Evolutionary conservation across 2,797 vertebrate species (phyloP), one percentile per base, ranked within the genome.

Genomic region (Centroberyx gerrardi): DNA sequence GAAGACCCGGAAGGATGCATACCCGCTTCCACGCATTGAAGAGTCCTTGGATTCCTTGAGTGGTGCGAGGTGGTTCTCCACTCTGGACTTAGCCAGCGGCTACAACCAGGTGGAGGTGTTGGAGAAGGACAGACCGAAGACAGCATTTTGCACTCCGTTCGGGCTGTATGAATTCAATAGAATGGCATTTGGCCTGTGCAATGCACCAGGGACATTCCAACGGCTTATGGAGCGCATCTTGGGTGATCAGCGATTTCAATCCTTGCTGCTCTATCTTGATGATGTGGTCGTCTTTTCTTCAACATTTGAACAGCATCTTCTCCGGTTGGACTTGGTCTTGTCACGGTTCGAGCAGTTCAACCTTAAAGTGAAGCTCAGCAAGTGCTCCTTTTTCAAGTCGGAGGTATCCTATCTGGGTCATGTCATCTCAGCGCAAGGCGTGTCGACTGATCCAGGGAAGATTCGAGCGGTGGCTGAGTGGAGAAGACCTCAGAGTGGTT

Each of bases 211-310:
- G 12, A 38, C 3, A 71, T 71, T n/a, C 9, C 15, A n/a, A 10
- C 4, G 10, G 31, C 31, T 33, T 5, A 33, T 33, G 31, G 31
- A 33, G 5, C 3, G 31, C 3, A 33, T 33, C 5, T 3, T 71
- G 36, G 46, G 46, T 8, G 44, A 71, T 8, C 44, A 71, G 38
- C 4, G 6, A 1, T 44, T 71, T 18, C 31, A 33, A 13, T 55
- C 44, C 0, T 15, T 52, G 4, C 33, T 54, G 4, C 59, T 42
- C 13, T 74, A 66, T 17, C 31, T 58, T 3, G 53, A 65, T 10
- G 28, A 69, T 18, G 42, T 61, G 5, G 44, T 60, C 3, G 15
- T 70, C 10, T 70, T 60, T 4, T 56, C 53, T 8, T 58, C 40
- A 10, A 33, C 42, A 3, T 73, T 73, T 29, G 12, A 18, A 10